Evolutionary conservation across 1,140 invertebrate species (phyloP).

Genomic region (Orius insidiosus): DNA sequence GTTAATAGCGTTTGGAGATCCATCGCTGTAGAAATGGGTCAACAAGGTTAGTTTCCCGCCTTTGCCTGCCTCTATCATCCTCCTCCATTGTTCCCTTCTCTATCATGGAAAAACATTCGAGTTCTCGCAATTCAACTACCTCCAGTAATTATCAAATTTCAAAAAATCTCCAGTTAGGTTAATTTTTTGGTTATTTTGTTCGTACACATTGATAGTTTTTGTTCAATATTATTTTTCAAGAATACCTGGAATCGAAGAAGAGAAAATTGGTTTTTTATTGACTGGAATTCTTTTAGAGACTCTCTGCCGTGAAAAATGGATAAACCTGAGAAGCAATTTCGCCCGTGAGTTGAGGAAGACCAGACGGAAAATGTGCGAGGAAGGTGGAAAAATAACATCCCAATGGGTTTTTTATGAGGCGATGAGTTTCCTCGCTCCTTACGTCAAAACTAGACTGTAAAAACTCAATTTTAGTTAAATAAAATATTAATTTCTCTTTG

Average conservation of each 20-base stretch:
- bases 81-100: not conserved
- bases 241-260: too few species aligned
- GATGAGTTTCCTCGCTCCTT: constrained; percentile 15
- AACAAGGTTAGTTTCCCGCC: constrained; percentile 5
- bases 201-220: too few species aligned
- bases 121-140: not conserved
- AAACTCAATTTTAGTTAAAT: not conserved
- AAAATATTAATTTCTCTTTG: not conserved
- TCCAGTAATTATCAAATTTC: too few species aligned
- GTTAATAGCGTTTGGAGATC: constrained; percentile 9
- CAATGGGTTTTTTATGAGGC: constrained; percentile 16
- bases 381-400: constrained; percentile 7
- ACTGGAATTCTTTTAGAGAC: constrained; percentile 13
- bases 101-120: not conserved
- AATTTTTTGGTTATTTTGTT: too few species aligned
- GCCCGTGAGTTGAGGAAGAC: constrained; percentile 15
- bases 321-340: constrained; percentile 16
- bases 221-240: too few species aligned
- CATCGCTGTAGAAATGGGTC: constrained; percentile 12
- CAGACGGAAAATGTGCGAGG: constrained; percentile 12
- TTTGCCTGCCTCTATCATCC: too few species aligned
- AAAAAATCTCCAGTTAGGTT: too few species aligned
- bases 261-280: too few species aligned
- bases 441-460: constrained; percentile 15
- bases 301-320: constrained; percentile 18